Evolutionary conservation across 2,888 invertebrate genomes (phyloP).

Genomic region (Hetaerina titia): DNA sequence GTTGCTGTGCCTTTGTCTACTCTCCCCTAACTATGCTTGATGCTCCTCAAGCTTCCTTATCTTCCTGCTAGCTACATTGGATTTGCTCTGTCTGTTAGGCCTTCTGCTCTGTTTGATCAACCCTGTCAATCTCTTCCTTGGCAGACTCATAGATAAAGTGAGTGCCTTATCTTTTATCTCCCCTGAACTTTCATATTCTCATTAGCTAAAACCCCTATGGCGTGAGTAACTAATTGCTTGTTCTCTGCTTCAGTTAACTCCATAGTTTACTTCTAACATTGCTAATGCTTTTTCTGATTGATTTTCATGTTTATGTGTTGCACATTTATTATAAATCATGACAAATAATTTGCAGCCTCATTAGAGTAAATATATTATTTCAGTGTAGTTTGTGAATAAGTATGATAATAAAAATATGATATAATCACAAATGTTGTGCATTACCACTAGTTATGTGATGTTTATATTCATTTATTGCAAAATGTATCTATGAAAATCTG

Average conservation of each 20-base stretch:
- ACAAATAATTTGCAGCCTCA: no score
- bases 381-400: no score
- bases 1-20: not conserved
- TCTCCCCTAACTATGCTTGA: not conserved
- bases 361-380: no score
- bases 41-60: conserved; percentile 32
- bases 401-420: no score
- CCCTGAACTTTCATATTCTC: conserved; percentile 6
- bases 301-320: not conserved
- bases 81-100: conserved; percentile 44
- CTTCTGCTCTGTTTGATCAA: conserved; percentile 41
- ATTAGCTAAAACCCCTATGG: not conserved
- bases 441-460: no score
- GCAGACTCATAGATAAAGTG: conserved; percentile 25
- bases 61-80: conserved; percentile 10
- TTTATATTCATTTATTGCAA: no score
- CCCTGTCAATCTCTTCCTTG: conserved; percentile 47
- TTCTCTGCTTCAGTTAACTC: not conserved
- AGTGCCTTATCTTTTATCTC: conserved; percentile 28
- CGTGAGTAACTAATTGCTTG: not conserved
- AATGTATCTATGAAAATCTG: no score
- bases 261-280: not conserved
- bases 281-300: not conserved
- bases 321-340: not conserved
- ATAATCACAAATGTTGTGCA: no score